phyloP scores from a whole-genome alignment of 2,888 invertebrate genomes.

The Heliconius aoede region DNA sequence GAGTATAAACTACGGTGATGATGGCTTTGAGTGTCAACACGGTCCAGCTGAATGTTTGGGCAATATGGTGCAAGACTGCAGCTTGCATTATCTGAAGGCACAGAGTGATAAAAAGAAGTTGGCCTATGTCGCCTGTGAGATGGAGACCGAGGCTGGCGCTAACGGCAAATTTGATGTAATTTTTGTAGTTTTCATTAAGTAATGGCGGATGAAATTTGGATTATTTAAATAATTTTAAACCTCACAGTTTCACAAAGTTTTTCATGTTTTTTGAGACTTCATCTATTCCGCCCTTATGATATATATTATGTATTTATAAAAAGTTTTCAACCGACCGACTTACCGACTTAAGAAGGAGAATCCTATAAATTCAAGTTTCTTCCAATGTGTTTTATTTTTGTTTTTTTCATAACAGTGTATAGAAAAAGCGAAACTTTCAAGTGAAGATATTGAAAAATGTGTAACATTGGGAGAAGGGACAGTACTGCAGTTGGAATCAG shows the following conservation, averaged over 20 bases:
- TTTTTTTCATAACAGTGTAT: constrained; percentile 66
- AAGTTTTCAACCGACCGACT: too few species aligned
- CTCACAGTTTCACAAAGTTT: too few species aligned
- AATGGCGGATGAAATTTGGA: too few species aligned
- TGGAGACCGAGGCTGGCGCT: constrained; percentile 69
- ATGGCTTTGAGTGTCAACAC: constrained; percentile 85
- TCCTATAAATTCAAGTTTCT: neutral
- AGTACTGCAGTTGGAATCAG: constrained; percentile 75
- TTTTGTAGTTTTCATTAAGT: neutral
- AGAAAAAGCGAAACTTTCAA: constrained; percentile 53
- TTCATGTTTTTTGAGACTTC: too few species aligned
- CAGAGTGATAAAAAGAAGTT: constrained; percentile 61
- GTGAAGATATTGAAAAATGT: constrained; percentile 56
- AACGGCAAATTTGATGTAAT: constrained; percentile 60
- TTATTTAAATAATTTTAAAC: too few species aligned
- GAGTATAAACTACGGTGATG: constrained; percentile 67
- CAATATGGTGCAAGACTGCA: constrained; percentile 86
- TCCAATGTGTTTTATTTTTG: neutral
- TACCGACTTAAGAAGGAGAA: too few species aligned
- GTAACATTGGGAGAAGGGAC: constrained; percentile 64
- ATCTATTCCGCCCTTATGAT: too few species aligned
- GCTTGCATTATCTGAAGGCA: constrained; percentile 66
- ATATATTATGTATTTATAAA: too few species aligned
- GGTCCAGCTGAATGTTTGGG: constrained; percentile 85
- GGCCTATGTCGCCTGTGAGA: constrained; percentile 82